A percentile compares a stretch with the other conserved stretches of the same genome.
Conservation (phyloP, 2,888 invertebrate genomes). For the Helobdella robusta region DNA sequence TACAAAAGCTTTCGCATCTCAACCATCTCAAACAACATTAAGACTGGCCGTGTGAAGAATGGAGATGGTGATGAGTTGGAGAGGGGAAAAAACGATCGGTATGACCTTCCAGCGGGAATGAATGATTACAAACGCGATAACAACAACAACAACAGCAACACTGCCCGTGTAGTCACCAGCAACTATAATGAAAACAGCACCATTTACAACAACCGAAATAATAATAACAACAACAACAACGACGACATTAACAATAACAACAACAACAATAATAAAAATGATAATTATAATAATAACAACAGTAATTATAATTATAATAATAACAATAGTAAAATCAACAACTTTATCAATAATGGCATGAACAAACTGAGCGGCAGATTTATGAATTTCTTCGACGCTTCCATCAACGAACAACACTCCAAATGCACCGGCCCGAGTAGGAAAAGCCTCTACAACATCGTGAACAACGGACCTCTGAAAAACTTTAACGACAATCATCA, state of each 20-base stretch:
- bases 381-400: not conserved
- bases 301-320: conserved; percentile 7
- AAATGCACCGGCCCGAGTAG: not conserved
- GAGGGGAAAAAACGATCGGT: too few species aligned
- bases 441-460: not conserved
- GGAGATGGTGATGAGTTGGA: too few species aligned
- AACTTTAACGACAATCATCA: too few species aligned
- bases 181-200: too few species aligned
- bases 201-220: not conserved
- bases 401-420: not conserved
- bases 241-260: not conserved
- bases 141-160: conserved; percentile 11
- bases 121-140: not conserved
- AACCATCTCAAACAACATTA: too few species aligned
- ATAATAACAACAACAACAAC: not conserved
- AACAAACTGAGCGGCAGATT: not conserved
- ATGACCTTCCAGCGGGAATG: too few species aligned
- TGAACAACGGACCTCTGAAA: not conserved
- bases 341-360: not conserved
- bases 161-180: too few species aligned
- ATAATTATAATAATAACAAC: conserved; percentile 1
- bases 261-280: not conserved
- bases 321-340: not conserved
- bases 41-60: too few species aligned
- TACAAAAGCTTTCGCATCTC: too few species aligned